Base-by-base conservation (phyloP, 2,113 vertebrate species). In the Paradoxurus hermaphroditus region DNA sequence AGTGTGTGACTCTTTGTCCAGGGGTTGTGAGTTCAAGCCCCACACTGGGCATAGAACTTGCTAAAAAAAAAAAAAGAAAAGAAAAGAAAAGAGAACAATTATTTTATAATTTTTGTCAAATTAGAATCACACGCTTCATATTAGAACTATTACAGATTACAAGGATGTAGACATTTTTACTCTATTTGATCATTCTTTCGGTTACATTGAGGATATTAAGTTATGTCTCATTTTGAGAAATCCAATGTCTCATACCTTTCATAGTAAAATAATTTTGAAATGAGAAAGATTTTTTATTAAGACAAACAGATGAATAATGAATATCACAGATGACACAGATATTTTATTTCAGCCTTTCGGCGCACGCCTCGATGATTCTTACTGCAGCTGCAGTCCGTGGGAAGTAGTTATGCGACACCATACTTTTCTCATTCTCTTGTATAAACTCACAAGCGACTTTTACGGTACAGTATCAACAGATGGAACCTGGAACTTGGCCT, bases 201-300 rank as follows among this genome's bases (percentile, higher is more conserved):
- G 78, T 90, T 96, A 67, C n/a, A 65, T 65, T n/a, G 70, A 93
- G 29, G 39, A 94, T 94, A 96, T 81, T 97, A 94, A 94, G 41
- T 94, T 95, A 94, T 97, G 91, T 87, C 84, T 95, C 46, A 93
- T 46, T 92, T 63, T 13, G 44, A 96, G 87, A 96, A 98, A 95
- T 95, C 12, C 31, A 67, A 27, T 94, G 86, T 83, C 29, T 94
- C 91, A 31, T 56, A 44, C 36, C 56, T 97, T 97, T 97, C 46
- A 70, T 75, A 94, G 87, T 94, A 95, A 93, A 97, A 94, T 91
- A 36, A 79, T 82, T 96, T 77, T 92, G 49, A 95, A 97, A 89
- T 77, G 93, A 90, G 21, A 92, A 95, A 70, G 14, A 23, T 56
- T 86, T 90, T 92, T 90, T 79, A 89, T 97, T 91, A 91, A 97